phyloP scores from a whole-genome alignment of 2,888 invertebrate species.

The Callinectes sapidus region DNA sequence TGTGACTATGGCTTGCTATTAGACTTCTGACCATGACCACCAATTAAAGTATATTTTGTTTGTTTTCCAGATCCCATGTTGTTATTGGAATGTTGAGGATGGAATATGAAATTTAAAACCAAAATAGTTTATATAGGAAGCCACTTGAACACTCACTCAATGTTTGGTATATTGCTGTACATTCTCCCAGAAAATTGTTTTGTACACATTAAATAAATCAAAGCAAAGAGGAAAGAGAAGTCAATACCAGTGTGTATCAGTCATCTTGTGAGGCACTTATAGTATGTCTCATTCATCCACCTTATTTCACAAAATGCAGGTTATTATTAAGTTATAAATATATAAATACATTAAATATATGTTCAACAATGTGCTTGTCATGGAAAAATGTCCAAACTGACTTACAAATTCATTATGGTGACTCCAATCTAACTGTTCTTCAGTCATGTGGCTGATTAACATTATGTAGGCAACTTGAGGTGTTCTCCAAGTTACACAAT shows the following conservation, averaged over 20 bases:
- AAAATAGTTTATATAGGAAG: not conserved
- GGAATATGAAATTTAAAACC: not conserved
- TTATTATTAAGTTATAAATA: not conserved
- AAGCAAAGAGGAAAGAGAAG: not conserved
- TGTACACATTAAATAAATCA: not conserved
- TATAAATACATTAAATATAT: not conserved
- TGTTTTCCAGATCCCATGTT: not conserved
- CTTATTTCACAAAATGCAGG: not conserved
- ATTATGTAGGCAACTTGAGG: not conserved
- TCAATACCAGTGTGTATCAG: not conserved
- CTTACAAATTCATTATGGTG: not conserved
- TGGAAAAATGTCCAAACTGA: not conserved
- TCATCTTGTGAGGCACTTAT: not conserved
- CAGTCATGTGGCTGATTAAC: not conserved
- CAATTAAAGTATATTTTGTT: not conserved
- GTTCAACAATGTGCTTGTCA: not conserved
- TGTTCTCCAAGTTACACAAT: not conserved
- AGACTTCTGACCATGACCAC: not conserved
- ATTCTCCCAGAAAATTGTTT: conserved; percentile 12
- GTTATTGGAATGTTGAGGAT: conserved; percentile 10
- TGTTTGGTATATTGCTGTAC: not conserved
- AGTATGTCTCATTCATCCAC: not conserved
- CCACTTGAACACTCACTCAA: not conserved
- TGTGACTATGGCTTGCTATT: too few relatives aligned
- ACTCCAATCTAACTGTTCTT: not conserved